phyloP scores from a whole-genome alignment of 2,888 invertebrate species.

The Magallana nippona region DNA sequence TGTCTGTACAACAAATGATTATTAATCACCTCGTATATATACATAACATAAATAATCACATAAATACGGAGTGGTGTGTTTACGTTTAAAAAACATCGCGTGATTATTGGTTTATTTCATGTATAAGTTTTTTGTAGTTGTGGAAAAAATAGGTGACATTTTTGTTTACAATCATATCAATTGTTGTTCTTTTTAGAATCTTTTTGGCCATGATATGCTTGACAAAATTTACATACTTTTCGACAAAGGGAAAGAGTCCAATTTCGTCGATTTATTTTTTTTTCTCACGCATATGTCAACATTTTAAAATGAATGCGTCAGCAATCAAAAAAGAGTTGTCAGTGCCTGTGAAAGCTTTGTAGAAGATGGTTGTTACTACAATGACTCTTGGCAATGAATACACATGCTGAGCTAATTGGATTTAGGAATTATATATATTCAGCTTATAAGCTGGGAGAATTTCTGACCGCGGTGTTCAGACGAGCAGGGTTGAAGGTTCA shows the following conservation, averaged over 20 bases:
- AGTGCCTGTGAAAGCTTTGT: neutral
- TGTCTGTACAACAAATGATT: no score
- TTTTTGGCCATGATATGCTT: neutral
- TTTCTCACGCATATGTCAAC: slow-evolving; percentile 23
- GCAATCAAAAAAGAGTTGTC: neutral
- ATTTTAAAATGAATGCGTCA: slow-evolving; percentile 25
- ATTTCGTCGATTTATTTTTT: neutral
- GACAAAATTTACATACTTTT: neutral
- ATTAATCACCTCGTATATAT: no score
- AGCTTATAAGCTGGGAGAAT: neutral
- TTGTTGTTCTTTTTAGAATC: no score
- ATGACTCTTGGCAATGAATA: slow-evolving; percentile 17
- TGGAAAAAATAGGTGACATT: no score
- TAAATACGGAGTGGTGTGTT: no score
- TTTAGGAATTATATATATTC: neutral
- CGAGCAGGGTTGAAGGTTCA: neutral
- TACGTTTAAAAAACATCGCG: no score
- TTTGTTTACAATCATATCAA: no score
- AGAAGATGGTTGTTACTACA: neutral
- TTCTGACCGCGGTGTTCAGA: no score
- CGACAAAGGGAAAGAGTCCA: neutral
- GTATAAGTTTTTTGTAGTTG: no score
- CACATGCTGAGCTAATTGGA: slow-evolving; percentile 30
- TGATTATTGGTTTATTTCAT: no score
- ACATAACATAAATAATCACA: no score